Percentiles rank a stretch among this genome's conserved stretches.
Conservation (phyloP, 2,888 invertebrate genomes). For the Chloroclystis v-ata region DNA sequence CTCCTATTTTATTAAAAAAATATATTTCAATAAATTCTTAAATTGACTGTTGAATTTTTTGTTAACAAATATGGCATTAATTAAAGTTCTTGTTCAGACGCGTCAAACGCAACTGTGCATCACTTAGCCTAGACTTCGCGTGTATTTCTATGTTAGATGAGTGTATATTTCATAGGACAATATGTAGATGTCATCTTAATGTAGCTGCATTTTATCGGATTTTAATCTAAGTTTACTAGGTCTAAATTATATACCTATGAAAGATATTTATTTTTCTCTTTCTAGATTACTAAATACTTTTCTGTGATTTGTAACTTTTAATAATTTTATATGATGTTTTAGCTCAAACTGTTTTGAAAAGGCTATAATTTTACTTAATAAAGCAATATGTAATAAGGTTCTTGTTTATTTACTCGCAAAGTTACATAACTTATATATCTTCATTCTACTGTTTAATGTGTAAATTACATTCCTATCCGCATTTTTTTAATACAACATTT, state of each 20-base stretch:
- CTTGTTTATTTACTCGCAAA: too few relatives aligned
- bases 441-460: too few relatives aligned
- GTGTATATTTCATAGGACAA: slow-evolving; percentile 33
- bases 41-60: too few relatives aligned
- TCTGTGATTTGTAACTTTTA: slow-evolving; percentile 73
- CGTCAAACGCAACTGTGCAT: slow-evolving; percentile 3
- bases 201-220: slow-evolving; percentile 24
- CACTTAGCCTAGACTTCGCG: slow-evolving; percentile 49
- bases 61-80: neutral
- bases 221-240: slow-evolving; percentile 17
- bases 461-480: too few relatives aligned
- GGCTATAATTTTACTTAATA: slow-evolving; percentile 72
- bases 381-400: slow-evolving; percentile 53
- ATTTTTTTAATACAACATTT: too few relatives aligned
- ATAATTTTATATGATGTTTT: slow-evolving; percentile 70
- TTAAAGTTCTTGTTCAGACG: neutral
- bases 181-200: slow-evolving; percentile 34
- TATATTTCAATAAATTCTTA: too few relatives aligned
- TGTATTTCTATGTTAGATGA: slow-evolving; percentile 40
- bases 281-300: slow-evolving; percentile 53
- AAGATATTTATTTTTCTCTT: slow-evolving; percentile 52
- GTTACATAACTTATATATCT: too few relatives aligned
- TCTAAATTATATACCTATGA: slow-evolving; percentile 30
- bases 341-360: slow-evolving; percentile 56
- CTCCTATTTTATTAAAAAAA: too few relatives aligned